A percentile compares a stretch with the other conserved stretches of the same genome.
Evolutionary conservation across 2,113 vertebrate genomes (phyloP).

Genomic region (Pan troglodytes): NHGRI_mPanTro3-v2.1_pri NC_072419.2:13424001-13424500

Average conservation of each 20-base stretch:
- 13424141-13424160: neutral
- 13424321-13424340: neutral
- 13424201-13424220: neutral
- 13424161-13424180: neutral
- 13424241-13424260: neutral
- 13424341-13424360: neutral
- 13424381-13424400: neutral
- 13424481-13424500: neutral
- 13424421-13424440: neutral
- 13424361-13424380: neutral
- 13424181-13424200: neutral
- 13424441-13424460: neutral
- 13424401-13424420: neutral
- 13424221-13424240: neutral
- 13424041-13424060: neutral
- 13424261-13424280: neutral
- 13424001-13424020: neutral
- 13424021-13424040: neutral
- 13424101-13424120: neutral
- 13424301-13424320: neutral
- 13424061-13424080: neutral
- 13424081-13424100: neutral
- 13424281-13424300: neutral
- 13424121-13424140: neutral
- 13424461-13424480: neutral